A percentile compares a stretch with the other conserved stretches of the same genome.
Evolutionary conservation across 2,888 invertebrate species (phyloP).

Genomic region (Hemaris fuciformis): DNA sequence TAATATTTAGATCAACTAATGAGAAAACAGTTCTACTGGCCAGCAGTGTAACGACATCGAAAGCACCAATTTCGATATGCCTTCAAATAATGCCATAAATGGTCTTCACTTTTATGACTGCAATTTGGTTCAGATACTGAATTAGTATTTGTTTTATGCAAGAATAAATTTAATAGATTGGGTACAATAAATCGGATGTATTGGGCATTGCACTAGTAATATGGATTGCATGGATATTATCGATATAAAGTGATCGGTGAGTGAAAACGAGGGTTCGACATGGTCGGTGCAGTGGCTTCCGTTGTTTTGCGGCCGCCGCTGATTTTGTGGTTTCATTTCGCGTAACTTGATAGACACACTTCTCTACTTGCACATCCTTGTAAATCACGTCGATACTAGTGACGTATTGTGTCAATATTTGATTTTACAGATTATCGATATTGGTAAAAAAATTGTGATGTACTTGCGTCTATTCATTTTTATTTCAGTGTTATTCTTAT

Average conservation of each 20-base stretch:
- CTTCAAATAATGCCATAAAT: slow-evolving; percentile 76
- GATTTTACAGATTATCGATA: slow-evolving; percentile 16
- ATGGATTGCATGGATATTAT: neutral
- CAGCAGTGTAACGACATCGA: slow-evolving; percentile 58
- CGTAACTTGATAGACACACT: slow-evolving; percentile 76
- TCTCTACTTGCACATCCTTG: slow-evolving; percentile 67
- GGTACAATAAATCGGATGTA: slow-evolving; percentile 31
- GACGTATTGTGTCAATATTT: slow-evolving; percentile 38
- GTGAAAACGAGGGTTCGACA: slow-evolving; percentile 57
- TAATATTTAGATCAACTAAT: slow-evolving; percentile 9
- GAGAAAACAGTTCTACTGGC: slow-evolving; percentile 38
- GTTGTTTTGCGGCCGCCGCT: slow-evolving; percentile 73
- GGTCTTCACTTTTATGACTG: slow-evolving; percentile 76
- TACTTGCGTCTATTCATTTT: neutral
- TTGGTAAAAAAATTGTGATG: neutral
- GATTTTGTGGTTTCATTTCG: slow-evolving; percentile 80
- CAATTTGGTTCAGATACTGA: slow-evolving; percentile 69
- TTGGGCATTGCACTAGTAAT: slow-evolving; percentile 23
- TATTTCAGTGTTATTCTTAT: neutral
- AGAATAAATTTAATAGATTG: slow-evolving; percentile 58
- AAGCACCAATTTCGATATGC: slow-evolving; percentile 75
- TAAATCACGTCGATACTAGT: slow-evolving; percentile 40
- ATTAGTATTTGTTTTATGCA: slow-evolving; percentile 77
- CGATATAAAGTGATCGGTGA: slow-evolving; percentile 55
- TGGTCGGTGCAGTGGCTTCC: slow-evolving; percentile 66